These are phyloP conservation scores for Pseudorhombus dupliciocellatus DNA, from an alignment of 2,113 vertebrate genomes.

Conservation along the genomic window DNA sequence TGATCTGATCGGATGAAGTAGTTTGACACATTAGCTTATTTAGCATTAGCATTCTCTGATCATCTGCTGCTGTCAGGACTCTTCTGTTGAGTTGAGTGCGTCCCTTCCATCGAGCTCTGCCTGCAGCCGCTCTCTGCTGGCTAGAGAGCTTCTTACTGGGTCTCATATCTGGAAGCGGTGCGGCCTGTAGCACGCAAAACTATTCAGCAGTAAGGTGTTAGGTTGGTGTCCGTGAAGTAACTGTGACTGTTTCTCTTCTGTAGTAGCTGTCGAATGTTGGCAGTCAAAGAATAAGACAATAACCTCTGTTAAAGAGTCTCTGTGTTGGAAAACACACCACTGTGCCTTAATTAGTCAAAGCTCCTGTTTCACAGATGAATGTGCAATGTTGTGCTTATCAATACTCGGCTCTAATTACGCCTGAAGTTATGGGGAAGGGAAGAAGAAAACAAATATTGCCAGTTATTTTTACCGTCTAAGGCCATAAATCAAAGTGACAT, in stretches of 20 bases:
- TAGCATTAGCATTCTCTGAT: background rate
- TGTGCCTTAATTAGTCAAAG: constrained; percentile 60
- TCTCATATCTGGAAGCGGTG: background rate
- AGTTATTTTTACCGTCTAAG: constrained; percentile 47
- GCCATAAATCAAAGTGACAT: constrained; percentile 61
- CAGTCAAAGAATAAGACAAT: background rate
- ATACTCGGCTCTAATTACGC: constrained; percentile 64
- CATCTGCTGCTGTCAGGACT: background rate
- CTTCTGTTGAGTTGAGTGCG: background rate
- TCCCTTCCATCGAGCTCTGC: background rate
- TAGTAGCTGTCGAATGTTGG: background rate
- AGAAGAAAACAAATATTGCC: constrained; percentile 20
- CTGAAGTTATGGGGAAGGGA: constrained; percentile 33
- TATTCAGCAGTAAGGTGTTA: background rate
- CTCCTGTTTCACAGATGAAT: constrained; percentile 44
- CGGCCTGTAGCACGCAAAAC: background rate
- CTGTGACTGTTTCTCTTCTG: background rate
- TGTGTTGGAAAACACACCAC: constrained; percentile 38
- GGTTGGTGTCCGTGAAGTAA: background rate
- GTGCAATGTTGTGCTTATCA: constrained; percentile 52
- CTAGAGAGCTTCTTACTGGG: background rate
- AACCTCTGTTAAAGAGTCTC: background rate
- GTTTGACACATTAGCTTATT: background rate
- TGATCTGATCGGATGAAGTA: too few relatives aligned
- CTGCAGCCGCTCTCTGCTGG: background rate